These are phyloP conservation scores for Pherbina coryleti DNA, from an alignment of 2,888 invertebrate genomes.

Conservation along the genomic window DNA sequence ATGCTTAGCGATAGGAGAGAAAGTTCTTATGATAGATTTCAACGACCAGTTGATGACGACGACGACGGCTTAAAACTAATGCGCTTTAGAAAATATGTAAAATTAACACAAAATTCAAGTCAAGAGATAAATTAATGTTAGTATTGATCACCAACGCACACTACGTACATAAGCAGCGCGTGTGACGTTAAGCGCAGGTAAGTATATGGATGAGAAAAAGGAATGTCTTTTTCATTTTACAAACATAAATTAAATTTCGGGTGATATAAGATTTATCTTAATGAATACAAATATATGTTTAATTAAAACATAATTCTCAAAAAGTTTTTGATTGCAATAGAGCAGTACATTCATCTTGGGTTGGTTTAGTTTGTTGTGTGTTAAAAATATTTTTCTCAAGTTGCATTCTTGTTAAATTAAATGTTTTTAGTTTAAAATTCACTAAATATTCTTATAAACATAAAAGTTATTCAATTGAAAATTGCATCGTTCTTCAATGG, in stretches of 20 bases:
- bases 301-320: too few relatives aligned
- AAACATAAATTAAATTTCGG: neutral
- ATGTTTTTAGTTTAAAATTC: constrained; percentile 17
- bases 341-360: too few relatives aligned
- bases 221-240: constrained; percentile 23
- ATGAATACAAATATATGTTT: too few relatives aligned
- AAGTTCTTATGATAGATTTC: neutral
- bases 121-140: constrained; percentile 1
- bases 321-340: too few relatives aligned
- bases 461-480: constrained; percentile 12
- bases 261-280: too few relatives aligned
- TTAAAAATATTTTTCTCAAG: neutral
- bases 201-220: neutral
- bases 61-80: neutral
- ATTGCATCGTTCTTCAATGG: neutral
- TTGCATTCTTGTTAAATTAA: neutral
- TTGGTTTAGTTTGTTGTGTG: neutral
- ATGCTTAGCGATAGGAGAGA: neutral
- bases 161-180: too few relatives aligned
- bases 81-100: constrained; percentile 10
- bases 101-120: neutral
- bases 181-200: neutral
- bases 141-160: neutral
- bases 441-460: neutral
- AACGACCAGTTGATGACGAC: neutral